Evolutionary conservation across 2,113 vertebrate species (phyloP), one percentile per base, ranked within the genome.

Genomic region (Oncorhynchus nerka): DNA sequence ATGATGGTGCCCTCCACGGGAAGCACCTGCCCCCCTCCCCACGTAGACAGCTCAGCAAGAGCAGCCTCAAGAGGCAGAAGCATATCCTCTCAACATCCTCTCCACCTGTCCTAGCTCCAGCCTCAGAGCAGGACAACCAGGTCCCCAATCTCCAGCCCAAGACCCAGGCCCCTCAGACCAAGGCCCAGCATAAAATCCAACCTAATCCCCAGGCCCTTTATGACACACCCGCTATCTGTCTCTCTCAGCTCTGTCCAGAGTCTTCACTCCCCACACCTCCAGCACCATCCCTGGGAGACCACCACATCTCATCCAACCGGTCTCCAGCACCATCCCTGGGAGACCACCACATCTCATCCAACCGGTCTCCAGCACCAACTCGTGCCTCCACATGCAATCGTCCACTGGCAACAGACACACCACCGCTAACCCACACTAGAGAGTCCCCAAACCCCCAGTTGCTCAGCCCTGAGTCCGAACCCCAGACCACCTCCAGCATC

Each of bases 11-110:
- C 1, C 84, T 98, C 20, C 93, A 93, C 0, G 94, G 96, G 32
- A 97, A 92, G 69, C 95, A 96, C 75, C 94, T 98, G 1, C 95
- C 96, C 0, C 95, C 96, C 0, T 97, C 95, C 0, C 96, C 95
- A 8, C 90, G 95, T 74, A 93, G 95, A 75, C 92, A 93, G 16
- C 81, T 82, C 86, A 89, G 86, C 30, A 79, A 88, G 39, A 83
- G 75, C 77, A 89, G 88, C 83, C 39, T 89, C 77, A 90, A 87
- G 79, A 55, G 59, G 45, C 64, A 75, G 71, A 0, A 5, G 61
- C 1, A 2, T 64, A 4, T 5, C 13, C 48, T 68, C 77, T 0
- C 1, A 30, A 0, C 16, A 12, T 32, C 66, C 79, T 20, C 61
- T 7, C 34, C 11, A 69, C 11, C 55, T 1, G 12, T 65, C 4